Percentiles rank a stretch among this genome's conserved stretches.
These are phyloP conservation scores for Brachionus manjavacas DNA, from an alignment of 1,140 invertebrate genomes.

Conservation along the genomic window DNA sequence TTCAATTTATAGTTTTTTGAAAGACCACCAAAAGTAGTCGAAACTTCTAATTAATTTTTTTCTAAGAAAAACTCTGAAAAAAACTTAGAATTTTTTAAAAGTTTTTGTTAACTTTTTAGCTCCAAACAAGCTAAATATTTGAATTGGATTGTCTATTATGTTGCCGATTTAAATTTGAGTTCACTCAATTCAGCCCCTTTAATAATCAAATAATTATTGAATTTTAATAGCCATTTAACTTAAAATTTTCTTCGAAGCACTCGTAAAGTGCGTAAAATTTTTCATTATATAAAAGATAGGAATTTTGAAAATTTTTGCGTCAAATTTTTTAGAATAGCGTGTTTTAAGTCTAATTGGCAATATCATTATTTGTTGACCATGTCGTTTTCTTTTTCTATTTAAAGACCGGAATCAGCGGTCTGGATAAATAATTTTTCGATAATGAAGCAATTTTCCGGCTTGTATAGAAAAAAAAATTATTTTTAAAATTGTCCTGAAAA, in stretches of 20 bases:
- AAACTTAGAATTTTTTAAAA: no score
- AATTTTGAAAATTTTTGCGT: neutral
- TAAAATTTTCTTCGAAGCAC: neutral
- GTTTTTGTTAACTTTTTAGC: neutral
- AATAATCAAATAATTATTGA: neutral
- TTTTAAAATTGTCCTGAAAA: neutral
- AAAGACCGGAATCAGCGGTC: neutral
- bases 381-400: neutral
- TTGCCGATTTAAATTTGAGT: neutral
- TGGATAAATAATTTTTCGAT: neutral
- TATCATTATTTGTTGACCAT: neutral
- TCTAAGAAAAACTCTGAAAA: no score
- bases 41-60: no score
- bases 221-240: neutral
- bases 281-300: neutral
- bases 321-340: neutral
- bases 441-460: neutral
- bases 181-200: neutral
- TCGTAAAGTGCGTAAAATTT: neutral
- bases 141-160: neutral
- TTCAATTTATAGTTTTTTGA: no score
- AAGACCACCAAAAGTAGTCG: no score
- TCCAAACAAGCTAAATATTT: neutral
- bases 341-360: neutral
- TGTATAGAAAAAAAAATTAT: neutral